phyloP scores from a whole-genome alignment of 2,888 invertebrate genomes.

The Acanthoscelides obtectus region DNA sequence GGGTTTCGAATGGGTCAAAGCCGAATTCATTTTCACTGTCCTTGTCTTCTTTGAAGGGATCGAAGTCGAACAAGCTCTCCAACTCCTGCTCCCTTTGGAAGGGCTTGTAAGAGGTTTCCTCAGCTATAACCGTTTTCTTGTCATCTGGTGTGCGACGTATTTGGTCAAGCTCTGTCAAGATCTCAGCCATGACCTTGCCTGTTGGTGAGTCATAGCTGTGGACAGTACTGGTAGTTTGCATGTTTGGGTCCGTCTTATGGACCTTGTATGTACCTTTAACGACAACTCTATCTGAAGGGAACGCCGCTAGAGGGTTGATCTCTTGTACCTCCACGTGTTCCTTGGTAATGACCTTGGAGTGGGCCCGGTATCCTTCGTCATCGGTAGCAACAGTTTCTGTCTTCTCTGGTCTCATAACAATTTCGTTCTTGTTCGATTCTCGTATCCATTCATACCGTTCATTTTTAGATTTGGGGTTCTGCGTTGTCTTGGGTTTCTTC shows the following conservation, averaged over 20 bases:
- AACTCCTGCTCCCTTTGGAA: background rate
- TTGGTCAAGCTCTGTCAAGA: slow-evolving; percentile 14
- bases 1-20: background rate
- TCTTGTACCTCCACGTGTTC: slow-evolving; percentile 21
- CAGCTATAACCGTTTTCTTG: background rate
- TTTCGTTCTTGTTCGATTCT: slow-evolving; percentile 9
- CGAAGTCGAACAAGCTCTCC: background rate
- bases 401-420: background rate
- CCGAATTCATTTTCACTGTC: background rate
- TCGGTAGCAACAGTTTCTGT: slow-evolving; percentile 1
- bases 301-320: slow-evolving; percentile 12
- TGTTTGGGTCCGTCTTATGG: slow-evolving; percentile 21
- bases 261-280: slow-evolving; percentile 21
- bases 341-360: background rate
- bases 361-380: slow-evolving; percentile 19
- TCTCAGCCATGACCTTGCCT: slow-evolving; percentile 18
- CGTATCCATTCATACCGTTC: slow-evolving; percentile 12
- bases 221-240: slow-evolving; percentile 17
- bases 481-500: slow-evolving; percentile 28
- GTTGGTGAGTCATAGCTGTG: slow-evolving; percentile 19
- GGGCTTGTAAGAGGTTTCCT: background rate
- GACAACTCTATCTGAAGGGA: slow-evolving; percentile 10
- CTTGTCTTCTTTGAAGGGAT: background rate
- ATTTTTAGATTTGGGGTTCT: slow-evolving; percentile 23
- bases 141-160: background rate